Conservation (phyloP, 1,140 invertebrate species). For the Papilio glaucus region DNA sequence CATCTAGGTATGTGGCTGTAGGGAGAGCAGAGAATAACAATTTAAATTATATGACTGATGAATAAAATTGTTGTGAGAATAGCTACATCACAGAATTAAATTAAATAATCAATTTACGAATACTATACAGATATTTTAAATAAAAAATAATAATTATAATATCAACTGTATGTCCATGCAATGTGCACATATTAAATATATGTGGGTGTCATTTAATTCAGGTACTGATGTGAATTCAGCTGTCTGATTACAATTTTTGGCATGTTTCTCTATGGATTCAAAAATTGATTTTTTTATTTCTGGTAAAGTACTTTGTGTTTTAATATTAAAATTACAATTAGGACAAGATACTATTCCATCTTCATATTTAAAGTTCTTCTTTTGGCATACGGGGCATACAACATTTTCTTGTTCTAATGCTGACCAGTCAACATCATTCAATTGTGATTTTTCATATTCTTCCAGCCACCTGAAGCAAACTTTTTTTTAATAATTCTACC, state of each 20-base stretch:
- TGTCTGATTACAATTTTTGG: conserved; percentile 50
- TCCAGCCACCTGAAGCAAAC: conserved; percentile 63
- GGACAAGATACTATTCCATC: conserved; percentile 52
- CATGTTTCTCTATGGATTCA: conserved; percentile 60
- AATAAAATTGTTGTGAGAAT: too few relatives aligned
- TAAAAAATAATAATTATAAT: conserved; percentile 46
- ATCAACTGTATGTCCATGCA: conserved; percentile 69
- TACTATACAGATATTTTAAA: neutral
- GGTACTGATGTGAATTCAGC: conserved; percentile 59
- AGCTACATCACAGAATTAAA: neutral
- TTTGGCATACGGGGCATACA: conserved; percentile 73
- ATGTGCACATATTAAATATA: conserved; percentile 69
- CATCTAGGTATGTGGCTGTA: too few relatives aligned
- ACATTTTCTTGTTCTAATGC: conserved; percentile 61
- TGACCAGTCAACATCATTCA: conserved; percentile 64
- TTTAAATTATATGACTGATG: too few relatives aligned
- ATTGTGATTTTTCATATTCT: conserved; percentile 72
- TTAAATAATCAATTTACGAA: conserved; percentile 34
- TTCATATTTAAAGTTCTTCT: conserved; percentile 57
- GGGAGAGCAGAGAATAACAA: too few relatives aligned
- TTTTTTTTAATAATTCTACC: neutral
- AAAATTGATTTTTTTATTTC: conserved; percentile 61
- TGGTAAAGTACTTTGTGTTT: conserved; percentile 49
- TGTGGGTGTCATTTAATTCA: conserved; percentile 59
- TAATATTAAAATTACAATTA: conserved; percentile 57